Percentiles rank a stretch among this genome's conserved stretches.
Conservation (phyloP, 2,113 vertebrate species). For the Hymenochirus boettgeri region DNA sequence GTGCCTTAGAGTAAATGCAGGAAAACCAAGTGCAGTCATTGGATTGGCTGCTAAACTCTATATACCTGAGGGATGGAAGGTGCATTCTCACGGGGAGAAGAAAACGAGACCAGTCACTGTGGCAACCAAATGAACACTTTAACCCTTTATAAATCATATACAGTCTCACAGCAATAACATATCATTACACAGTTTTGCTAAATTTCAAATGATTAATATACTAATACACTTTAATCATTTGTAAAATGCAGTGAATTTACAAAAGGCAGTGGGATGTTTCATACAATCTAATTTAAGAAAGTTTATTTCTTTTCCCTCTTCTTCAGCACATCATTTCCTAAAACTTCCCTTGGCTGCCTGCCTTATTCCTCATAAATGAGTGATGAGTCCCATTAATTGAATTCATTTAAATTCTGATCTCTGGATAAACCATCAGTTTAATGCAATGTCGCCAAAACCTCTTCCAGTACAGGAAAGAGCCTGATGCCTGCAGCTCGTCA, state of each 20-base stretch:
- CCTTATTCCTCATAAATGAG: constrained; percentile 61
- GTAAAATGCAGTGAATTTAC: too few relatives aligned
- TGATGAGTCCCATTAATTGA: constrained; percentile 62
- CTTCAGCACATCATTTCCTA: constrained; percentile 29
- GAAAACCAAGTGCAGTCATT: constrained; percentile 29
- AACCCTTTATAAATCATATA: constrained; percentile 15
- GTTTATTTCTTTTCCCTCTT: constrained; percentile 1
- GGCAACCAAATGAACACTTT: constrained; percentile 33
- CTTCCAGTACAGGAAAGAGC: constrained; percentile 45
- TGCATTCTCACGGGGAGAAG: constrained; percentile 11
- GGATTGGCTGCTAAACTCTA: constrained; percentile 25
- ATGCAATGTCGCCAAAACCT: constrained; percentile 31
- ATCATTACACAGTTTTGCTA: too few relatives aligned
- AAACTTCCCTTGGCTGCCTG: constrained; percentile 13
- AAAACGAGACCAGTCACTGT: constrained; percentile 21
- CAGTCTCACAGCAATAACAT: too few relatives aligned
- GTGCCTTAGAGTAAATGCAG: constrained; percentile 31
- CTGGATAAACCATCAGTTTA: constrained; percentile 44
- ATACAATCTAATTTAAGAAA: background rate
- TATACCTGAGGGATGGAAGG: constrained; percentile 22
- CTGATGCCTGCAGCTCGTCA: constrained; percentile 36
- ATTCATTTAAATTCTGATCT: constrained; percentile 48
- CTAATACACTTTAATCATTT: too few relatives aligned
- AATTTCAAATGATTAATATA: too few relatives aligned
- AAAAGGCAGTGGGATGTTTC: background rate